Evolutionary conservation across 2,113 vertebrate genomes (phyloP).

Genomic region (Salvelinus fontinalis): DNA sequence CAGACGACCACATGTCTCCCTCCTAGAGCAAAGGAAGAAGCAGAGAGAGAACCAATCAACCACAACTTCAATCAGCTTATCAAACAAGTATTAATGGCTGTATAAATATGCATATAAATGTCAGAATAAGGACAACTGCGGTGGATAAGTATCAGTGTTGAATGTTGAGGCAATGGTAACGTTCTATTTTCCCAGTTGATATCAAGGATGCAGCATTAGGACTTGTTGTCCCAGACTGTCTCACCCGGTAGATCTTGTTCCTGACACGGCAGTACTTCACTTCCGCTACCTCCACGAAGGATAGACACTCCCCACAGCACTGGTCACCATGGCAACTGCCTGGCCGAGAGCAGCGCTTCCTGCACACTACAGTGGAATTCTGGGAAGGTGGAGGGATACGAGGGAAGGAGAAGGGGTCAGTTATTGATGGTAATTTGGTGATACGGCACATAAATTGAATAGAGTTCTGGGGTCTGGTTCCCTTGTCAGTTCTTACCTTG

Average conservation of each 20-base stretch:
- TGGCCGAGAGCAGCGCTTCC: conserved; percentile 78
- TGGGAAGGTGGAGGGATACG: conserved; percentile 53
- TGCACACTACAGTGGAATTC: conserved; percentile 94
- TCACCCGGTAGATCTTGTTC: conserved; percentile 93
- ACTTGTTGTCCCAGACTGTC: conserved; percentile 13
- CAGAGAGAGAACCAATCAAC: background rate
- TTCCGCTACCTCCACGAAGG: conserved; percentile 81
- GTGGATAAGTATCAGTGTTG: too few species aligned
- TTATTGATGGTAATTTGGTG: too few species aligned
- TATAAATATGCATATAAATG: too few species aligned
- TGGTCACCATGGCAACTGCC: conserved; percentile 75
- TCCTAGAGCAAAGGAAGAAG: conserved; percentile 71
- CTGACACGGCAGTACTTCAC: conserved; percentile 89
- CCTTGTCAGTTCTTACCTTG: conserved; percentile 70
- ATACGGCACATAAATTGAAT: too few species aligned
- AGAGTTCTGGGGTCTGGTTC: too few species aligned
- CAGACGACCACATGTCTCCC: conserved; percentile 96
- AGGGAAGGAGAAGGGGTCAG: too few species aligned
- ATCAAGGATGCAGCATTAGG: background rate
- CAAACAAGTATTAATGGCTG: background rate
- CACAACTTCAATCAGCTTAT: background rate
- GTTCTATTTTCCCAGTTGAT: too few species aligned
- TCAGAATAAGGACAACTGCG: too few species aligned
- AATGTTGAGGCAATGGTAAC: too few species aligned
- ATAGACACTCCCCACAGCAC: conserved; percentile 90